These are phyloP conservation scores for Isaurus tuberculatus DNA, from an alignment of 92 coral and sea anemone genomes.

Conservation along the genomic window DNA sequence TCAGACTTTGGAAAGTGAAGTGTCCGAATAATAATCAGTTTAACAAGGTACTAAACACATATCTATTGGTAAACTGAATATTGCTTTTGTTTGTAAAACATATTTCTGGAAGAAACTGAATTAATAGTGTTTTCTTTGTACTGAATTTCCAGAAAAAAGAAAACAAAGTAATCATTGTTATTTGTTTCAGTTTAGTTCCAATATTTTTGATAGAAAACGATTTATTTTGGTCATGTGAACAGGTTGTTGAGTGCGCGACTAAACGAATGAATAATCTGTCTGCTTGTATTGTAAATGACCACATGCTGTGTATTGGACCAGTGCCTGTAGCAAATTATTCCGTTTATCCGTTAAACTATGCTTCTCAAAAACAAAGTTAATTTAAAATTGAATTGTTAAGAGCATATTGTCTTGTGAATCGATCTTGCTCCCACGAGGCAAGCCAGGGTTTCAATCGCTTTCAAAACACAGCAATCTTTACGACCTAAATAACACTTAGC, in stretches of 20 bases:
- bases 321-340: neutral
- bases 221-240: neutral
- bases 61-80: neutral
- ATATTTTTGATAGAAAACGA: neutral
- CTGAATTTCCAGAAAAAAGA: neutral
- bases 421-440: neutral
- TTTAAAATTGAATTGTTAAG: neutral
- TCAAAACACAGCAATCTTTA: neutral
- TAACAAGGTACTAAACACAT: neutral
- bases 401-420: constrained; percentile 4
- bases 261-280: neutral
- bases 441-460: neutral
- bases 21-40: neutral
- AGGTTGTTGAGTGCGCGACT: neutral
- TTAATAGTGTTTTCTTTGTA: neutral
- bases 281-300: neutral
- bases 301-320: constrained; percentile 12
- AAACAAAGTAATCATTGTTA: neutral
- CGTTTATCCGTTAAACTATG: constrained; percentile 16
- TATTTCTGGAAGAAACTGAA: neutral
- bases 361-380: neutral
- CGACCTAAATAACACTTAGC: neutral
- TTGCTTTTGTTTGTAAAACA: neutral
- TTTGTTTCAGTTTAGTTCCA: too few species aligned
- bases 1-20: neutral